Conservation (phyloP, 2,888 invertebrate genomes). For the Mimas tiliae region DNA sequence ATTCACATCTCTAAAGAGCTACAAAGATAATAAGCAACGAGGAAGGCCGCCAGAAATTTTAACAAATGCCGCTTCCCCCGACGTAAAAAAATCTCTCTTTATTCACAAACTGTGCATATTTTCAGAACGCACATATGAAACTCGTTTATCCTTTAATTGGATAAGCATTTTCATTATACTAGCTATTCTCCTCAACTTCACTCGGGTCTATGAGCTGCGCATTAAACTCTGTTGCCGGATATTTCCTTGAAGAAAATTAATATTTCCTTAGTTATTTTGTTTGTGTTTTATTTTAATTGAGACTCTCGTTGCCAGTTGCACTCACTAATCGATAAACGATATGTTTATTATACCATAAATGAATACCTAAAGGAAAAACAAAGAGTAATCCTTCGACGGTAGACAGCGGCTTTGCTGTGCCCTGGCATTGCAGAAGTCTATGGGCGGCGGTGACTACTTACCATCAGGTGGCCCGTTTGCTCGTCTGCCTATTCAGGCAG, state of each 20-base stretch:
- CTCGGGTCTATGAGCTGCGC: neutral
- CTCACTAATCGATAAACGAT: no score
- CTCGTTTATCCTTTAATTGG: constrained; percentile 21
- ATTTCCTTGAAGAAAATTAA: neutral
- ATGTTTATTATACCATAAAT: no score
- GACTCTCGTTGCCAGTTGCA: no score
- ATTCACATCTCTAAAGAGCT: constrained; percentile 4
- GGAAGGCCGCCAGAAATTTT: constrained; percentile 32
- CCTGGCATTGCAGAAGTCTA: no score
- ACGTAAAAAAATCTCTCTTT: constrained; percentile 32
- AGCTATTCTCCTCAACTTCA: neutral
- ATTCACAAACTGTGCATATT: constrained; percentile 21
- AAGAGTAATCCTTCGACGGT: no score
- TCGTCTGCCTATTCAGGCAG: no score
- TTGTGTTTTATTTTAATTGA: neutral
- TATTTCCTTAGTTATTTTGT: neutral
- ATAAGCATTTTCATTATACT: constrained; percentile 15
- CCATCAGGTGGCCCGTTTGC: no score
- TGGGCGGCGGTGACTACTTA: no score
- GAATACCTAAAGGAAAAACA: no score
- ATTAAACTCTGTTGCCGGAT: neutral
- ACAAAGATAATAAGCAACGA: constrained; percentile 29
- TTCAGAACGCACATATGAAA: constrained; percentile 8
- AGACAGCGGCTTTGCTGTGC: no score
- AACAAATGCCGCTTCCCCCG: constrained; percentile 34